Evolutionary conservation across 2,797 vertebrate species (phyloP).

Genomic region (Heterohyrax brucei): DNA sequence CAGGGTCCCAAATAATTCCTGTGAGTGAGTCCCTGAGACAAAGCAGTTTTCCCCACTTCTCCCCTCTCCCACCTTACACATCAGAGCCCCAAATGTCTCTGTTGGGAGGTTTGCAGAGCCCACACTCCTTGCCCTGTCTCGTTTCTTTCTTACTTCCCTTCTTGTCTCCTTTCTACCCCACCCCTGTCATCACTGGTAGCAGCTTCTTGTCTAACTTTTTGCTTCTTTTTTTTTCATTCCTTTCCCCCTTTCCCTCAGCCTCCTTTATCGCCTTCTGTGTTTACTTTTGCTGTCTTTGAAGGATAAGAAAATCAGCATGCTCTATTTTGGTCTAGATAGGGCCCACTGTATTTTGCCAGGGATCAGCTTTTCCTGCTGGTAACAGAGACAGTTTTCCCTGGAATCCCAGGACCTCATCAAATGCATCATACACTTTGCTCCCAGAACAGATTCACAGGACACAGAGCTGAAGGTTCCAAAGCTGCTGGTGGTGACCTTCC

Average conservation of each 20-base stretch:
- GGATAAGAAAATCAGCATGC: accelerated
- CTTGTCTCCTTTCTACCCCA: too few relatives aligned
- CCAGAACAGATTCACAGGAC: neutral
- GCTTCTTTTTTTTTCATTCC: neutral
- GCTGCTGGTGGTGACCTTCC: neutral
- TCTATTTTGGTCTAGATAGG: neutral
- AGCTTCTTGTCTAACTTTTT: neutral
- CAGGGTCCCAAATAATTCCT: neutral
- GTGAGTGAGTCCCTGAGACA: neutral
- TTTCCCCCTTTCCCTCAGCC: neutral
- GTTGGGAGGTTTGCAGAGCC: neutral
- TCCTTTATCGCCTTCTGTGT: neutral
- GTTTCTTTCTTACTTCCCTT: too few relatives aligned
- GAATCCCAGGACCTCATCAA: accelerated
- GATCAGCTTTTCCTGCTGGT: neutral
- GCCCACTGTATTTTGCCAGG: accelerated
- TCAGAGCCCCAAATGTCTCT: neutral
- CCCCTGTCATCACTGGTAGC: neutral
- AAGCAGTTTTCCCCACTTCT: too few relatives aligned
- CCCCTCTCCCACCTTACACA: neutral
- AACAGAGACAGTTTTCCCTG: neutral
- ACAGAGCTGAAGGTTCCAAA: neutral
- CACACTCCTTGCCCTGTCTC: neutral
- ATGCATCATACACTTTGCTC: neutral
- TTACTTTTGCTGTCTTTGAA: neutral